Evolutionary conservation across 1,140 invertebrate genomes (phyloP).

Genomic region (Harlomillsia oculata): DNA sequence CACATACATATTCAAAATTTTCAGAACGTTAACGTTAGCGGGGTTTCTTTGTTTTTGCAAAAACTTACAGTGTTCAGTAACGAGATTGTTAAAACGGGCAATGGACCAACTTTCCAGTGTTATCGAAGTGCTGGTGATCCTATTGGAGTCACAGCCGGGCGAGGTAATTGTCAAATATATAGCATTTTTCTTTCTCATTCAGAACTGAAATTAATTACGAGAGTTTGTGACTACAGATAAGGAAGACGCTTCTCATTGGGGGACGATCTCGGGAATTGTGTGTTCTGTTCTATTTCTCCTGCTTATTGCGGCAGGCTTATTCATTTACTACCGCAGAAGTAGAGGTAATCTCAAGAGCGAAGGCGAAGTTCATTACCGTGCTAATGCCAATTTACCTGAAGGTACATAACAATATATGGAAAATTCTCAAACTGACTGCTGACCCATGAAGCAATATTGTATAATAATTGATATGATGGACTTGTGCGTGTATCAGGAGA

Average conservation of each 20-base stretch:
- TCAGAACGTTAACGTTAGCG: too few species aligned
- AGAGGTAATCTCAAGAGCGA: conserved; percentile 71
- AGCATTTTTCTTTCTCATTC: neutral
- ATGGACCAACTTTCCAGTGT: conserved; percentile 12
- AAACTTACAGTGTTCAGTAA: conserved; percentile 4
- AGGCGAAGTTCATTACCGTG: conserved; percentile 78
- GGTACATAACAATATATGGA: conserved; percentile 47
- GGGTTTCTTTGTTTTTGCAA: too few species aligned
- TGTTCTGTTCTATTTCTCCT: conserved; percentile 56
- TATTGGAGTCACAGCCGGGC: neutral
- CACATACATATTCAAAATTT: too few species aligned
- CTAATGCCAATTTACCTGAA: conserved; percentile 56
- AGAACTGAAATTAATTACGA: neutral
- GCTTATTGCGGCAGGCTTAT: conserved; percentile 54
- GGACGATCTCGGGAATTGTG: conserved; percentile 46
- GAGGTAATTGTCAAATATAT: neutral
- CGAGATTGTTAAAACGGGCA: neutral
- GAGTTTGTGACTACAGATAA: neutral
- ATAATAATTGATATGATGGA: conserved; percentile 3
- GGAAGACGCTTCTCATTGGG: conserved; percentile 25
- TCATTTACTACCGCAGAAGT: conserved; percentile 65
- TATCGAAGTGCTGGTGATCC: neutral
- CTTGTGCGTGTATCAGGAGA: conserved; percentile 45
- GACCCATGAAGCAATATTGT: neutral
- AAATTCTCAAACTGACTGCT: neutral